Evolutionary conservation across 1,140 invertebrate genomes (phyloP), one percentile per base, ranked within the genome.

Genomic region (Stenopsyche tienmushanensis): DNA sequence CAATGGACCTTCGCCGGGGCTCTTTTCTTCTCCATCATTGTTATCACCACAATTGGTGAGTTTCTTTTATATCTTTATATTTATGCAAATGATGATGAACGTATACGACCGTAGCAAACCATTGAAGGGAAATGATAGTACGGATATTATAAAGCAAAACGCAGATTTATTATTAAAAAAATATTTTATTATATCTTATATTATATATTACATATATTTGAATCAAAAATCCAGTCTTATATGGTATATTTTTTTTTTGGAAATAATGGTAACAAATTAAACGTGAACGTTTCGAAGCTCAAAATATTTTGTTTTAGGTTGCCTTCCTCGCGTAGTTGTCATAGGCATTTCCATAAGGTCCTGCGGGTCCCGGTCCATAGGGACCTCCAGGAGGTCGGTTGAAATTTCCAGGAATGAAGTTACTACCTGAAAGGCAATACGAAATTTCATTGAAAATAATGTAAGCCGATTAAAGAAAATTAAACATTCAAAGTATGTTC

Each of bases 21-120:
- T 0, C 84, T 98, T 2, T 96, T 98, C 77, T 99, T 98, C 79
- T 97, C 93, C 64, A 93, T 98, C 71, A 97, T 98, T 72, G 94
- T 98, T 49, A 97, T 97, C 73, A 97, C 95, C 0, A 97, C 94
- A 18, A 97, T 97, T 57, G 95, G 95, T 96, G 75, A 87, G 85
- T 78, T 34, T 47, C 42, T 20, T 62, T 62, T 62, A 60, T 60
- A 24, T 60, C 10, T 60, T 15, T 58, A 13, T 29, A 10, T 29
- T 10, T 17, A 15, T 49, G n/a, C n/a, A n/a, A n/a, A n/a, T n/a
- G n/a, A n/a, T n/a, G n/a, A n/a, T n/a, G n/a, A n/a, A n/a, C n/a
- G n/a, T n/a, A n/a, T n/a, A n/a, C n/a, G n/a, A n/a, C n/a, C n/a
- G n/a, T n/a, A n/a, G n/a, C n/a, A n/a, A n/a, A n/a, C n/a, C n/a